These are phyloP conservation scores for Myripristis jacobus DNA, from an alignment of 2,797 vertebrate genomes.

Conservation along the genomic window DNA sequence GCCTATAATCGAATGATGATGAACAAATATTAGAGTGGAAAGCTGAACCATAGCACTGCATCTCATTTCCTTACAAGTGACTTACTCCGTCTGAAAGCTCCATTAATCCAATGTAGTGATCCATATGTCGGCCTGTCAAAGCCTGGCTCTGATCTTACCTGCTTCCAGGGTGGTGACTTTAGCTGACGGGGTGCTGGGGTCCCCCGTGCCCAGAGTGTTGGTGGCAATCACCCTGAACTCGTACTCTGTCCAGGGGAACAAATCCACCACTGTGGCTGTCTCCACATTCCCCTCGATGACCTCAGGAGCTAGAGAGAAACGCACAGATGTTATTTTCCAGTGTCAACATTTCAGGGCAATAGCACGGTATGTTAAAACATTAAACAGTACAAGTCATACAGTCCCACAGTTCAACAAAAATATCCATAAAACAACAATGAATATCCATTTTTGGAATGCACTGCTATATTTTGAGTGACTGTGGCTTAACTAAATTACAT, in stretches of 20 bases:
- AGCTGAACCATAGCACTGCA: conserved; percentile 44
- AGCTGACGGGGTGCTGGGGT: conserved; percentile 91
- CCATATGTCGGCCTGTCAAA: neutral
- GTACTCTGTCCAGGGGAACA: conserved; percentile 96
- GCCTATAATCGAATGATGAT: conserved; percentile 54
- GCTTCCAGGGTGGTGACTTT: conserved; percentile 89
- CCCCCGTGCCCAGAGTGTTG: conserved; percentile 93
- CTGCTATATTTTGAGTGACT: conserved; percentile 35
- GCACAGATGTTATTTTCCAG: conserved; percentile 24
- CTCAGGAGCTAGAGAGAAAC: conserved; percentile 82
- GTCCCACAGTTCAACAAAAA: conserved; percentile 31
- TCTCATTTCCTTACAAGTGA: conserved; percentile 53
- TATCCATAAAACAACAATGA: conserved; percentile 41
- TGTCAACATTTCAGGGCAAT: conserved; percentile 11
- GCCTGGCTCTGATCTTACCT: conserved; percentile 76
- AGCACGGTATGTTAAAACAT: conserved; percentile 22
- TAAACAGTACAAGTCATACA: conserved; percentile 9
- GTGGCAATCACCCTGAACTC: conserved; percentile 96
- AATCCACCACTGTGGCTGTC: conserved; percentile 86
- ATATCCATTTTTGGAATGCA: conserved; percentile 34
- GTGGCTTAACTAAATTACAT: conserved; percentile 34
- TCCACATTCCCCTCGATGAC: conserved; percentile 95
- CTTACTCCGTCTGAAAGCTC: conserved; percentile 1
- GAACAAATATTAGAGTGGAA: conserved; percentile 60
- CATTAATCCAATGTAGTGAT: neutral